Evolutionary conservation across 2,888 invertebrate genomes (phyloP), one percentile per base, ranked within the genome.

Genomic region (Lycocerus yunnanus): DNA sequence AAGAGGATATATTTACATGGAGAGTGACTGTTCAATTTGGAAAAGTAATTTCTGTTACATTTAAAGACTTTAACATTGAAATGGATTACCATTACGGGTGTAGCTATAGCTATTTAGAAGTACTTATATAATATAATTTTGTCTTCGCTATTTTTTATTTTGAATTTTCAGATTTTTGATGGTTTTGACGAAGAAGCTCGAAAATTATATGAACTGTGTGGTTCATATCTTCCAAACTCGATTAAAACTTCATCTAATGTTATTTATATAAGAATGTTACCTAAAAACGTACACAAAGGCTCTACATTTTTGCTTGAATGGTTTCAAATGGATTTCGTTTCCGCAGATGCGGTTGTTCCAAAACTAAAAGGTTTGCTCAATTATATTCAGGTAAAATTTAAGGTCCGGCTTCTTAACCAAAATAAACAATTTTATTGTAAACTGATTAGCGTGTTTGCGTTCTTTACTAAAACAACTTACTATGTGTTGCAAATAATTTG

Each of bases 181-280:
- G 97, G 97, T 0, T 91, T 90, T 78, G 91, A 94, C 80, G 89
- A 89, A 5, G 89, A 91, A 10, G 92, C 92, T 0, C 88, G 91
- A 0, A 63, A 88, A 60, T 80, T 95, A 68, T 84, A 88, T 58
- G 85, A 88, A 70, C 84, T 88, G 14, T 94, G 94, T 85, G 93
- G 92, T 0, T 67, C 81, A 0, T 75, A 80, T 0, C 15, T 84
- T 11, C 91, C 91, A 0, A 84, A 88, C 2, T 87, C 92, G 0
- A 80, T 93, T 0, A 88, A 87, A 66, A 91, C 94, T 0, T 88
- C 90, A 18, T 91, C 92, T 1, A 95, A 94, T 84, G 87, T 91
- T 0, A 87, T 86, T 79, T 88, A 93, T 66, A 81, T 81, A 13
- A 85, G 89, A 68, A 21, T 84, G 84, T 27, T 83, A 88, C 15